These are phyloP conservation scores for Bombus pyrosoma DNA, from an alignment of 1,140 invertebrate genomes.

Conservation along the genomic window DNA sequence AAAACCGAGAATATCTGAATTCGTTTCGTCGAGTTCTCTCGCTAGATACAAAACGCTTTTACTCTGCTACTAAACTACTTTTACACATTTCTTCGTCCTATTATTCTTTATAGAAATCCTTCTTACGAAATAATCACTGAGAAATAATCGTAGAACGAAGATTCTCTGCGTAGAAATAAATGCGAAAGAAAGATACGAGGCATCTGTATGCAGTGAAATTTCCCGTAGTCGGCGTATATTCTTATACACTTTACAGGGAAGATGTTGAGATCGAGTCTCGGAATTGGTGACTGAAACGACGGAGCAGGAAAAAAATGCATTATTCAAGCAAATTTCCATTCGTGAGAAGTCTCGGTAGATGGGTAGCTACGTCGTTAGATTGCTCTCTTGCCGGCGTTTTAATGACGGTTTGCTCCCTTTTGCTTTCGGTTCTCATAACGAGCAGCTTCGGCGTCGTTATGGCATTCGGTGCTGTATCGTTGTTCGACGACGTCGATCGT, in stretches of 20 bases:
- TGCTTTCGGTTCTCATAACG: constrained; percentile 75
- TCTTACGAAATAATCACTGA: no score
- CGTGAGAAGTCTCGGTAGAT: constrained; percentile 74
- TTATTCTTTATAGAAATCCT: not conserved
- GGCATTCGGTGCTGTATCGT: constrained; percentile 49
- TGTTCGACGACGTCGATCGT: constrained; percentile 29
- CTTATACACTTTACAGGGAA: not conserved
- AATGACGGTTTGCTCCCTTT: constrained; percentile 80
- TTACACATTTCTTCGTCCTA: not conserved
- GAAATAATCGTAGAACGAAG: not conserved
- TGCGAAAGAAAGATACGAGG: no score
- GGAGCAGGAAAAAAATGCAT: constrained; percentile 75
- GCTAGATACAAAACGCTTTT: not conserved
- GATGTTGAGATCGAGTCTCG: constrained; percentile 12
- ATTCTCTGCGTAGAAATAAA: not conserved
- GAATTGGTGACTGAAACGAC: constrained; percentile 64
- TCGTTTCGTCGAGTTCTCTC: not conserved
- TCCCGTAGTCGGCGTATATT: no score
- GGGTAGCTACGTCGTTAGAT: constrained; percentile 78
- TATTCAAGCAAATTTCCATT: constrained; percentile 81
- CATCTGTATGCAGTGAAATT: not conserved
- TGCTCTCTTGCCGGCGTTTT: constrained; percentile 80
- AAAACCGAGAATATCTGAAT: not conserved
- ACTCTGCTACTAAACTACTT: no score
- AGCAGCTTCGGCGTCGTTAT: constrained; percentile 68